Evolutionary conservation across 2,888 invertebrate species (phyloP), one percentile per base, ranked within the genome.

Genomic region (Eilema sororculum): DNA sequence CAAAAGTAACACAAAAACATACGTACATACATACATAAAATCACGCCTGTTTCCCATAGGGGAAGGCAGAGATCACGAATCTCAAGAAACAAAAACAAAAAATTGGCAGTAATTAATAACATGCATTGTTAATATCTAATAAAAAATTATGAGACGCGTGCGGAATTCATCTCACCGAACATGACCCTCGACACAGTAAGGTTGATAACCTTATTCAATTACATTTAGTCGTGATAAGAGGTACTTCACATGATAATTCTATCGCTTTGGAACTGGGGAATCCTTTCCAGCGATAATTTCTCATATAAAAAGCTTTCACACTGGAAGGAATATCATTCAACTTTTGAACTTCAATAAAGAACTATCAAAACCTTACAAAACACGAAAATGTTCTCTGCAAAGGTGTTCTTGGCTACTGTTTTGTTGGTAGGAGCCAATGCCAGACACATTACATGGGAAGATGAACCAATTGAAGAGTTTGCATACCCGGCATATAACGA

Each of bases 111-210:
- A n/a, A n/a, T n/a, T n/a, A n/a, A n/a, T n/a, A n/a, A n/a, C n/a
- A n/a, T n/a, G n/a, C n/a, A n/a, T n/a, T n/a, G n/a, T n/a, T n/a
- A n/a, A n/a, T n/a, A 33, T 33, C 2, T 33, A 6, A 33, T 33
- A 33, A 33, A 33, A 33, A 8, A 33, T 28, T 33, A 33, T 33
- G 33, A 37, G 12, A 37, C 33, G 33, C 3, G 33, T 37, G 12
- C 33, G 33, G 33, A 2, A 84, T 28, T 58, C 81, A 80, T n/a
- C n/a, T 6, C 80, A 86, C 81, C 81, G 0, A 80, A 22, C 9
- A 10, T 62, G 56, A 16, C 67, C 30, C 28, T 41, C 28, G 64
- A 25, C n/a, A n/a, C 46, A 24, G 12, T 52, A n/a, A 16, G 28
- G 52, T 46, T 46, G 52, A 64, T 52, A 64, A 64, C 46, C 46